phyloP scores from a whole-genome alignment of 2,888 invertebrate species.

The Megastigmus dorsalis region DNA sequence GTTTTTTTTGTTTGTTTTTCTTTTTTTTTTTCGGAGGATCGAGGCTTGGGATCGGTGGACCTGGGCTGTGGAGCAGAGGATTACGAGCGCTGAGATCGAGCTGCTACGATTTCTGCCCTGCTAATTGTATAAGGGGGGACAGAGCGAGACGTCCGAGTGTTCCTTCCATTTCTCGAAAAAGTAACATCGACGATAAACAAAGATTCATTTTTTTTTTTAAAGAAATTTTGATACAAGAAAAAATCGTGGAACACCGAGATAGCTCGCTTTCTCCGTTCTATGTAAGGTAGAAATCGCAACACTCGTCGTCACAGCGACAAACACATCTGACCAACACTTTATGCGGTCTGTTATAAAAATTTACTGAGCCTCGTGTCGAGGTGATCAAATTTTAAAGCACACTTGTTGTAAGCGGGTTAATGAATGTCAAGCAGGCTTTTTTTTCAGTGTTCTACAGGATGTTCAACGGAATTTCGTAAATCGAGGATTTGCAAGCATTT shows the following conservation, averaged over 20 bases:
- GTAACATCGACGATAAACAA: too few relatives aligned
- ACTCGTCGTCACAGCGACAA: slow-evolving; percentile 20
- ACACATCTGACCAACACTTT: slow-evolving; percentile 39
- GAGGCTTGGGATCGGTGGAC: too few relatives aligned
- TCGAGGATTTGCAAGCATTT: slow-evolving; percentile 51
- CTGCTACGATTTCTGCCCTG: too few relatives aligned
- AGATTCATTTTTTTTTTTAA: too few relatives aligned
- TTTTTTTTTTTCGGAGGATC: neutral
- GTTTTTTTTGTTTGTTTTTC: neutral
- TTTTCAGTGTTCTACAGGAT: slow-evolving; percentile 42
- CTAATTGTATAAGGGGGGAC: too few relatives aligned
- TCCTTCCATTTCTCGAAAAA: too few relatives aligned
- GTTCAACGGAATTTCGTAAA: slow-evolving; percentile 36
- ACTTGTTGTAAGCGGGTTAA: slow-evolving; percentile 38
- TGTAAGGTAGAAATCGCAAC: slow-evolving; percentile 22
- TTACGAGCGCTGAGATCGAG: too few relatives aligned
- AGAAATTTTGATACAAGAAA: neutral
- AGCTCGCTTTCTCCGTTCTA: neutral
- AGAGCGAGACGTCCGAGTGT: slow-evolving; percentile 8
- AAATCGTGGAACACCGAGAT: neutral
- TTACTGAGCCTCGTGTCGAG: neutral
- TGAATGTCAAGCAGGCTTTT: slow-evolving; percentile 49
- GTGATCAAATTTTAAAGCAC: slow-evolving; percentile 5
- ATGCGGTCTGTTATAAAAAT: slow-evolving; percentile 27
- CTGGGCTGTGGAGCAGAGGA: too few relatives aligned